Percentiles rank a stretch among this genome's conserved stretches.
These are phyloP conservation scores for Actenoides hombroni DNA, from an alignment of 2,113 vertebrate genomes.

Conservation along the genomic window DNA sequence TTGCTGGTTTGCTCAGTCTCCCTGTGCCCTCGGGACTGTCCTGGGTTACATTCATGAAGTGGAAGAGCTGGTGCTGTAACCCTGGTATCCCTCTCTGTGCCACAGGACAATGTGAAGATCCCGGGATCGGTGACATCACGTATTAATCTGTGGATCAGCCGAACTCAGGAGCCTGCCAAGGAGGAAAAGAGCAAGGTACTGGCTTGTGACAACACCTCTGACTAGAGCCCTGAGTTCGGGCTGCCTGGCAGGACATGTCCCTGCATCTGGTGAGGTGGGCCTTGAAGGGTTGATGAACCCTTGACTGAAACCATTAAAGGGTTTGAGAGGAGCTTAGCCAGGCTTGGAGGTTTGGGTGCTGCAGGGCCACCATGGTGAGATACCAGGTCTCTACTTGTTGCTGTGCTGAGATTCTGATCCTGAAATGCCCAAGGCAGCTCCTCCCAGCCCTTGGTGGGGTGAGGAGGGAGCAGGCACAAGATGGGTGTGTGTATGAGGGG, in stretches of 20 bases:
- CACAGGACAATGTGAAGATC: slow-evolving; percentile 78
- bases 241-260: background rate
- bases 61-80: background rate
- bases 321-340: background rate
- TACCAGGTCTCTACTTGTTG: background rate
- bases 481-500: background rate
- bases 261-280: background rate
- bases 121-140: slow-evolving; percentile 80
- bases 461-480: background rate
- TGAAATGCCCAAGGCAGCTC: background rate
- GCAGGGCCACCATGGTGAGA: background rate
- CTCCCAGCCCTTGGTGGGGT: background rate
- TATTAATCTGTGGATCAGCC: slow-evolving; percentile 85
- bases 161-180: slow-evolving; percentile 66
- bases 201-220: rapidly evolving
- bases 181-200: slow-evolving; percentile 69
- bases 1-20: background rate
- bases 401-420: background rate
- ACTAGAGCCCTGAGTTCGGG: background rate
- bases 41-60: rapidly evolving
- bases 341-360: background rate
- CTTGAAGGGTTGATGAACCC: background rate
- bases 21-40: background rate
- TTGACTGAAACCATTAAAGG: background rate
- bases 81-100: background rate